These are phyloP conservation scores for Cephonodes hylas DNA, from an alignment of 2,888 invertebrate species.

Conservation along the genomic window DNA sequence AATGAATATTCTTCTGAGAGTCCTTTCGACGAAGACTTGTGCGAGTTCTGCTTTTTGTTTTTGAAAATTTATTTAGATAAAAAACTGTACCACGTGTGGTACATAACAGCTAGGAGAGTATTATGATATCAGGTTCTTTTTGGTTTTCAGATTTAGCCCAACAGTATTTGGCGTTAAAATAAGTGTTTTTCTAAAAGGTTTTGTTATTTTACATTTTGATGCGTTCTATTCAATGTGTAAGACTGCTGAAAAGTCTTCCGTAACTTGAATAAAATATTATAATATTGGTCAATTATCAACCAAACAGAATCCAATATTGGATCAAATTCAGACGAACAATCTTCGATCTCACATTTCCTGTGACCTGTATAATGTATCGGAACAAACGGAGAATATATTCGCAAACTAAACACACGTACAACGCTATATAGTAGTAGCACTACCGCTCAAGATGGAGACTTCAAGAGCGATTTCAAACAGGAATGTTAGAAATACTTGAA, in stretches of 20 bases:
- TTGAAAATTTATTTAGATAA: background rate
- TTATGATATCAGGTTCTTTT: no score
- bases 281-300: no score
- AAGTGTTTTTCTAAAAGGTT: no score
- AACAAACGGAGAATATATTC: background rate
- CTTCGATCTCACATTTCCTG: background rate
- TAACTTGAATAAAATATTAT: no score
- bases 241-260: no score
- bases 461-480: slow-evolving; percentile 8
- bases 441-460: background rate
- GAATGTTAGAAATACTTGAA: background rate
- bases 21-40: background rate
- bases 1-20: background rate
- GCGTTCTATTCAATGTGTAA: no score
- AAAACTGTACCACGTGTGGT: background rate
- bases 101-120: no score
- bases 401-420: background rate
- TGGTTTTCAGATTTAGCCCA: no score
- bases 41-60: background rate
- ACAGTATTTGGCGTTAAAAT: no score
- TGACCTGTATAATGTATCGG: background rate
- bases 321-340: background rate
- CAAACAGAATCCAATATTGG: no score
- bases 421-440: no score
- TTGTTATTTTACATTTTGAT: no score